Evolutionary conservation across 64 coral and sea anemone genomes (phyloP), one percentile per base, ranked within the genome.

Genomic region (Catalaphyllia jardinei): DNA sequence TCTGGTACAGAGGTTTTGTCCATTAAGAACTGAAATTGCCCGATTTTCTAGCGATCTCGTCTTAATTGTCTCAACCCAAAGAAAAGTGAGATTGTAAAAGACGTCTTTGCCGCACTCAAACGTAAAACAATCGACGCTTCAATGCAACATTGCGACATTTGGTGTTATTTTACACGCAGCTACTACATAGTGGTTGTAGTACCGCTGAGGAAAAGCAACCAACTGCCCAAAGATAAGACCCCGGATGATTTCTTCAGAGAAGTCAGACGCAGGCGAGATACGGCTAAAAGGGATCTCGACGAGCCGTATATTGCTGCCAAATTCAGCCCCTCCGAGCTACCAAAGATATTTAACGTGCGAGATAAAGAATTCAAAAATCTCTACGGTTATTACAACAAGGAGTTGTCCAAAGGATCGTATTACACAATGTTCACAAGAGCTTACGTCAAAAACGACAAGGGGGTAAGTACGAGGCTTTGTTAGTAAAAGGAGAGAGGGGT

Each of bases 221-320:
- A 75, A 31, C 62, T 93, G 7, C 95, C 95, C 1, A 27, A 78
- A 55, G 88, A 85, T 49, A 86, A 73, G 57, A 54, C 24, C 9
- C 95, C 95, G 7, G 95, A 96, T 71, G 91, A 93, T 33, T 96
- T 91, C 64, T 96, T 96, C 82, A 86, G 86, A 73, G 82, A 75
- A 80, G 91, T 96, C 20, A 93, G 82, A 38, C 83, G 95, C 17
- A 88, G 83, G 17, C 74, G 90, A 30, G 59, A 67, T n/a, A 16
- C 42, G 6, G 14, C 42, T 16, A 18, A 67, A 0, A 29, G 42
- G 14, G 77, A 38, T 10, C 24, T 24, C 1, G 93, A 87, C 52
- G 85, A 80, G 51, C 95, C 95, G 0, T 96, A 96, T 60, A 96
- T 96, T 30, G 95, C 95, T n/a, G 95, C 95, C 10, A 96, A 96